Conservation (phyloP, 2,888 invertebrate genomes). For the Autographa gamma region DNA sequence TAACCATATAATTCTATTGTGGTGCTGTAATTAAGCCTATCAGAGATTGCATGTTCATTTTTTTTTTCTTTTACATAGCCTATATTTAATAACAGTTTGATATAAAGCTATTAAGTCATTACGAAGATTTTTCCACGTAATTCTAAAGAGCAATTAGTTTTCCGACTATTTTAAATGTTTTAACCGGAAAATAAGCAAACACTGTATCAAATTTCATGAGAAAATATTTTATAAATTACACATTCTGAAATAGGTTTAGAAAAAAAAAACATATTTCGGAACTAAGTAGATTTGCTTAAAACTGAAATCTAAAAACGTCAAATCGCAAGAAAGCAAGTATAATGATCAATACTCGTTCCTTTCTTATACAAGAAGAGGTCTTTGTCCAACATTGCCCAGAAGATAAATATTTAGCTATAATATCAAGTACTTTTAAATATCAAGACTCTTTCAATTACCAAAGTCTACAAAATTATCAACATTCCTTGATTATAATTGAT, state of each 20-base stretch:
- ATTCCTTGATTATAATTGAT: constrained; percentile 31
- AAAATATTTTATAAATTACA: too few species aligned
- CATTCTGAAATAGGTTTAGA: too few species aligned
- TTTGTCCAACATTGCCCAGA: too few species aligned
- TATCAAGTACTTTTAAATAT: not conserved
- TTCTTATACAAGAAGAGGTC: too few species aligned
- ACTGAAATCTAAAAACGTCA: too few species aligned
- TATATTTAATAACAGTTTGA: not conserved
- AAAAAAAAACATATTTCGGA: too few species aligned
- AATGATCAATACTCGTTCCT: too few species aligned
- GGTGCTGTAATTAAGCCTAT: not conserved
- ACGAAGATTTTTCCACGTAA: not conserved
- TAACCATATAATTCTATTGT: constrained; percentile 5
- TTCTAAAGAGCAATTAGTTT: not conserved
- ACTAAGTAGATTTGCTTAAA: too few species aligned
- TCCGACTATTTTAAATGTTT: not conserved
- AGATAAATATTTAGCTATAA: not conserved
- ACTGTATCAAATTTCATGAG: too few species aligned
- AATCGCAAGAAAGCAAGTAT: too few species aligned
- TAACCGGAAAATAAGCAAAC: too few species aligned
- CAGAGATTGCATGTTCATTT: not conserved
- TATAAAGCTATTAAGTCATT: not conserved
- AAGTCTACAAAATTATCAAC: not conserved
- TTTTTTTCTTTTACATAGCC: not conserved
- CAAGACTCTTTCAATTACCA: not conserved